Base-by-base conservation (phyloP, 2,888 invertebrate species). In the Drosophila glabriapex region DNA sequence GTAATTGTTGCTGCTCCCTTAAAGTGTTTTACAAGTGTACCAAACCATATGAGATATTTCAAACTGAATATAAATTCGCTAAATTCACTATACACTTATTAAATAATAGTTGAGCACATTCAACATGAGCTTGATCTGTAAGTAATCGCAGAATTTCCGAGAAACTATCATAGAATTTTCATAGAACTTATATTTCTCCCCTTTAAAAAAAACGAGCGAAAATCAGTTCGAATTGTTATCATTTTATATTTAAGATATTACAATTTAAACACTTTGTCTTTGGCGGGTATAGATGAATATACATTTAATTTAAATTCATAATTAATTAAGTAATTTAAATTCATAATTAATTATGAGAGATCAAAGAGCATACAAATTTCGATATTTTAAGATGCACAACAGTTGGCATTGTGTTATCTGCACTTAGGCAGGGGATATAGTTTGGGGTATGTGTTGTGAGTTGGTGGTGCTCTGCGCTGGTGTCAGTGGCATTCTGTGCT, bases 401-500 rank as follows among this genome's bases (percentile, higher is more conserved):
- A 46, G 19, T 46, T 71, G 1, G 71, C 60, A 69, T 46, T 54
- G 31, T 61, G 33, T 10, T 29, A 49, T 22, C 28, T 37, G 31
- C 41, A 41, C 25, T 41, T 14, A 10, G 25, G 25, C 19, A 9
- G 7, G 33, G 29, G 9, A 1, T 37, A 52, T 7, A 16, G 16
- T 49, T 49, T 6, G 52, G 41, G 33, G 41, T 10, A 29, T 7
- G 14, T 41, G 29, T 16, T 4, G 28, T 22, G 22, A 14, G 46
- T 25, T 41, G 52, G 29, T 31, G 12, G 29, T 31, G 16, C 0
- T 33, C 25, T 5, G 19, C 4, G 5, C 54, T 73, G 25, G 52
- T 64, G 76, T 76, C 76, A 73, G 75, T 76, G 71, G 81, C 81
- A 76, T 53, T 76, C 65, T 76, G 81, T 80, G 77, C 77, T 67